Base-by-base conservation (phyloP, 2,113 vertebrate species). In the Oreochromis aureus region DNA sequence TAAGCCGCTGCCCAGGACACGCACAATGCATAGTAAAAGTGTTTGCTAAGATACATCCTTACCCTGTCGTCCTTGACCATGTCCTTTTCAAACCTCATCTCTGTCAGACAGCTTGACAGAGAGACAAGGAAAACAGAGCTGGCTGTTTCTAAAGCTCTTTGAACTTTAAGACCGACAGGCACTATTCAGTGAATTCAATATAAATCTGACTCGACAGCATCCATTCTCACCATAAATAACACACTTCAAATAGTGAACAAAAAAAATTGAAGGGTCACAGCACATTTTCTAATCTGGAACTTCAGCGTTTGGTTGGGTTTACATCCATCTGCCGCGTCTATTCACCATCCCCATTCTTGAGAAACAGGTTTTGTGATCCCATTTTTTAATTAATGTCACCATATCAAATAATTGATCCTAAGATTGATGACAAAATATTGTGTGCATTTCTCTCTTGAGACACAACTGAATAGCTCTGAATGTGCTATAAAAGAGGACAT, bases 81-180 rank as follows among this genome's bases (percentile, higher is more conserved):
- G 94, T 95, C 95, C 95, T 94, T 95, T 96, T 95, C 95, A 93
- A 91, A 93, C 84, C 93, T 91, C 94, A 92, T 95, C 93, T 93
- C 90, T 71, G 87, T 93, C 89, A 89, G 78, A 90, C 34, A 71
- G 32, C 80, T 87, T 36, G 18, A 90, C 81, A 54, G 89, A 90
- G 78, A 89, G 88, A 27, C 44, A 55, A 83, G 86, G 63, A 92
- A 87, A 91, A 93, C 92, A 91, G 88, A 90, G 86, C 79, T 81
- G 89, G 80, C 90, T 90, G 84, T 89, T 94, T 93, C 79, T 91
- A 95, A 94, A 96, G 88, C 93, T 91, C 92, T 95, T 94, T 95
- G 94, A 96, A 95, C 94, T 93, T 89, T 85, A 86, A 90, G 91
- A 94, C 87, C 86, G 90, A 92, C 93, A 93, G 93, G 81, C 91